A percentile compares a stretch with the other conserved stretches of the same genome.
These are phyloP conservation scores for Trinectes maculatus DNA, from an alignment of 2,113 vertebrate species.

Conservation along the genomic window DNA sequence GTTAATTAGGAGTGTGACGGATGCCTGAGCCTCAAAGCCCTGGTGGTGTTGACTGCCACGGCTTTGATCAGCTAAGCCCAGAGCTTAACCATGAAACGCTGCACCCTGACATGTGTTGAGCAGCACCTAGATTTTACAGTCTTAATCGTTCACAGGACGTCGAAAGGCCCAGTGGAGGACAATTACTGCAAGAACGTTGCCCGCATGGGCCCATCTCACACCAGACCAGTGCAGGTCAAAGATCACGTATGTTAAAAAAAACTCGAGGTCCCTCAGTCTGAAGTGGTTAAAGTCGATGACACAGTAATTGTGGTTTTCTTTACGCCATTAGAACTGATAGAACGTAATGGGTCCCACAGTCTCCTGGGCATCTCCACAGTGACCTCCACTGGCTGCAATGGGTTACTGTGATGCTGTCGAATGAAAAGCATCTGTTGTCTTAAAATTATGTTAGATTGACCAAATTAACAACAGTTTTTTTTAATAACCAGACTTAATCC, in stretches of 20 bases:
- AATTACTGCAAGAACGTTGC: conserved; percentile 43
- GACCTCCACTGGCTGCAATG: conserved; percentile 78
- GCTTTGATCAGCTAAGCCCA: conserved; percentile 79
- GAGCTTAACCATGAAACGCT: conserved; percentile 74
- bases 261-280: conserved; percentile 7
- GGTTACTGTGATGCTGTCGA: conserved; percentile 53
- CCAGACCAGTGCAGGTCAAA: conserved; percentile 18
- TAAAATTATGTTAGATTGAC: not conserved
- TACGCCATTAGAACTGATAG: not conserved
- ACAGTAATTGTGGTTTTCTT: conserved; percentile 10
- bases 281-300: conserved; percentile 8
- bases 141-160: conserved; percentile 64
- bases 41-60: conserved; percentile 65
- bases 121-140: conserved; percentile 68
- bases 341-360: conserved; percentile 1
- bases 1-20: conserved; percentile 78
- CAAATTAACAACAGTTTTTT: not conserved
- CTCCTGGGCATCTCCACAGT: conserved; percentile 74
- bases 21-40: conserved; percentile 71
- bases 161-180: conserved; percentile 7
- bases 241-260: conserved; percentile 38
- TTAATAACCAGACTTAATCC: too few species aligned
- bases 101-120: conserved; percentile 74
- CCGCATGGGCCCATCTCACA: conserved; percentile 24
- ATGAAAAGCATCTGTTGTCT: conserved; percentile 19